Percentiles rank a stretch among this genome's conserved stretches.
Conservation (phyloP, 2,888 invertebrate species). For the Heliconius hortense region DNA sequence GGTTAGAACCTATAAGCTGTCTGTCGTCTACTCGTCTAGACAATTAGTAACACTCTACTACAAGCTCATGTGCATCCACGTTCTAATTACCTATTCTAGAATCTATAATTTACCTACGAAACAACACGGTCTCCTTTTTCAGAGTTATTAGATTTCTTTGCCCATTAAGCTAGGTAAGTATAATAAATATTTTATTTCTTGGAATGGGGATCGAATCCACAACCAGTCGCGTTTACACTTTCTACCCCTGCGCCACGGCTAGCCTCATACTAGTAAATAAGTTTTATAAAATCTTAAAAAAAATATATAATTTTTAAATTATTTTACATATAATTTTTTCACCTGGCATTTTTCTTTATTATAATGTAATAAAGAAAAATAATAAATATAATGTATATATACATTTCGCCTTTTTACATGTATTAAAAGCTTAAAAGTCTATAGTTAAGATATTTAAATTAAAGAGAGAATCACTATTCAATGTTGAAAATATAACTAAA, state of each 20-base stretch:
- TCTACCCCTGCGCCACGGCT: neutral
- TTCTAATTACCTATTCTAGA: neutral
- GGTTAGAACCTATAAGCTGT: too few relatives aligned
- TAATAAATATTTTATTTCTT: too few relatives aligned
- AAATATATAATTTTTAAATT: neutral
- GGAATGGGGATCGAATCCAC: too few relatives aligned
- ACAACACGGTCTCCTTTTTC: neutral
- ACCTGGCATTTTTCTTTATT: neutral
- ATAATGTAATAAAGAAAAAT: too few relatives aligned
- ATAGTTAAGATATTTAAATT: neutral
- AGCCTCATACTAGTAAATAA: neutral
- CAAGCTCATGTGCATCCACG: neutral
- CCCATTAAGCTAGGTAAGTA: neutral
- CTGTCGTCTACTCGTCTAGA: neutral
- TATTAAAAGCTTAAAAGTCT: neutral
- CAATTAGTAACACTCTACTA: neutral
- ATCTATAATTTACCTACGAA: neutral
- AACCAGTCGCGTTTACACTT: too few relatives aligned
- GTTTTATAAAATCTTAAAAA: neutral
- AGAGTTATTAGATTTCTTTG: neutral
- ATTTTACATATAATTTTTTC: neutral
- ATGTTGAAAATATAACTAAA: slow-evolving; percentile 10
- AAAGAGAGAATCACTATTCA: slow-evolving; percentile 1
- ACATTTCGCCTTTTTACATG: neutral
- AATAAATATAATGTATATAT: too few relatives aligned